Evolutionary conservation across 2,113 vertebrate species (phyloP).

Genomic region (Ellobius talpinus): DNA sequence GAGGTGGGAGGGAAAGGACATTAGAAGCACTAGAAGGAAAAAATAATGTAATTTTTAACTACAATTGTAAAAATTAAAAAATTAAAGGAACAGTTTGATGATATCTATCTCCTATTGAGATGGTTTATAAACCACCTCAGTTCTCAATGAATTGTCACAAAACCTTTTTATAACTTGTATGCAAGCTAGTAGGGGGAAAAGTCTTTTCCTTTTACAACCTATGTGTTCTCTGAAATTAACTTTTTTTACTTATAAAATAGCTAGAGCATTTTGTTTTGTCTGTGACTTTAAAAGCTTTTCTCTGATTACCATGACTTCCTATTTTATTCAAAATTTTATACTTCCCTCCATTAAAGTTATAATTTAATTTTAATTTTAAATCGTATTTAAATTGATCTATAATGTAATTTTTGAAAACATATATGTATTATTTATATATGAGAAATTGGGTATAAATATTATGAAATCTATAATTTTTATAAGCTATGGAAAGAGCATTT

Average conservation of each 20-base stretch:
- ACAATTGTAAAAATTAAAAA: neutral
- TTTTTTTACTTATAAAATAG: neutral
- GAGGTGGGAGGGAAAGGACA: neutral
- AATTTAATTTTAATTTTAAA: neutral
- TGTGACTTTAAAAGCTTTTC: neutral
- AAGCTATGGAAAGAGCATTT: neutral
- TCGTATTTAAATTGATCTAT: neutral
- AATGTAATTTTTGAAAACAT: slow-evolving; percentile 41
- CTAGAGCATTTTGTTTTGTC: neutral
- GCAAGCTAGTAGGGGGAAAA: neutral
- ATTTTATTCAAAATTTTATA: neutral
- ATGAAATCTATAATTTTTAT: neutral
- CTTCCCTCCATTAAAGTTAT: neutral
- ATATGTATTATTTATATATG: neutral
- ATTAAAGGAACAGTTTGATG: neutral
- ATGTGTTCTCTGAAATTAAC: neutral
- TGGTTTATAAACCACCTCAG: neutral
- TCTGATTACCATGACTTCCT: neutral
- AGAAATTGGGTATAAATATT: neutral
- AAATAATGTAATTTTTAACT: neutral
- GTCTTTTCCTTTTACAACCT: neutral
- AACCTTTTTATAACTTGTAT: neutral
- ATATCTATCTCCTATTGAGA: neutral
- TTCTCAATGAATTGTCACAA: neutral
- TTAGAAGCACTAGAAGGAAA: no score